Conservation (phyloP, 2,113 vertebrate species). For the Larimichthys crocea region DNA sequence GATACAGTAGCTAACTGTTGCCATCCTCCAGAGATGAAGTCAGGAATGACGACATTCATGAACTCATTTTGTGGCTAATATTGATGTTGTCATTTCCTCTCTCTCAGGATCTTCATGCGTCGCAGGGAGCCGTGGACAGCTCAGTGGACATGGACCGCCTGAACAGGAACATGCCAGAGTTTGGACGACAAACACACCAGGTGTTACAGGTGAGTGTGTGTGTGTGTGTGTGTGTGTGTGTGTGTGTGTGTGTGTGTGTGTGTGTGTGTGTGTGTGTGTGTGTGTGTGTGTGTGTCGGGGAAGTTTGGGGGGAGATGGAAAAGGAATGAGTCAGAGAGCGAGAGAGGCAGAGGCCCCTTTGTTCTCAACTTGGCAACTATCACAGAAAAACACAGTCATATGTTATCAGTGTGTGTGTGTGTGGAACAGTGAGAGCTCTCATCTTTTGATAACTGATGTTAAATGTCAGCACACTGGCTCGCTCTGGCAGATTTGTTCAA, state of each 20-base stretch:
- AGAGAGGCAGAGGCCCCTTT: constrained; percentile 10
- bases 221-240: not conserved
- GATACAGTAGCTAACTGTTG: not conserved
- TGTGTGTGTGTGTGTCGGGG: not conserved
- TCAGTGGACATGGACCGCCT: constrained; percentile 81
- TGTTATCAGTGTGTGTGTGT: not conserved
- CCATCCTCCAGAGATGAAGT: constrained; percentile 21
- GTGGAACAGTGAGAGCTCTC: not conserved
- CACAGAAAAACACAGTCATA: constrained; percentile 31
- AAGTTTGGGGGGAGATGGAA: not conserved
- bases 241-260: constrained; percentile 26
- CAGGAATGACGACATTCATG: not conserved
- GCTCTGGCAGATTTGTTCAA: constrained; percentile 1
- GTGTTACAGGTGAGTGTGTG: constrained; percentile 79
- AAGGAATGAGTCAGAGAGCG: not conserved
- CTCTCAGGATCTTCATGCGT: constrained; percentile 79
- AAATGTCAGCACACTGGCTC: constrained; percentile 38
- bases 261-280: constrained; percentile 15
- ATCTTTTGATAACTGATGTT: constrained; percentile 34
- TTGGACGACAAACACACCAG: constrained; percentile 76
- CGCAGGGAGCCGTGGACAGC: constrained; percentile 69
- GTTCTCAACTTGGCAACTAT: constrained; percentile 34
- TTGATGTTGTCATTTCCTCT: constrained; percentile 41
- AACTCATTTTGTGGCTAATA: not conserved
- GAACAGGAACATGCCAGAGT: constrained; percentile 78